Base-by-base conservation (phyloP, 2,888 invertebrate genomes). In the Frankliniella intonsa region DNA sequence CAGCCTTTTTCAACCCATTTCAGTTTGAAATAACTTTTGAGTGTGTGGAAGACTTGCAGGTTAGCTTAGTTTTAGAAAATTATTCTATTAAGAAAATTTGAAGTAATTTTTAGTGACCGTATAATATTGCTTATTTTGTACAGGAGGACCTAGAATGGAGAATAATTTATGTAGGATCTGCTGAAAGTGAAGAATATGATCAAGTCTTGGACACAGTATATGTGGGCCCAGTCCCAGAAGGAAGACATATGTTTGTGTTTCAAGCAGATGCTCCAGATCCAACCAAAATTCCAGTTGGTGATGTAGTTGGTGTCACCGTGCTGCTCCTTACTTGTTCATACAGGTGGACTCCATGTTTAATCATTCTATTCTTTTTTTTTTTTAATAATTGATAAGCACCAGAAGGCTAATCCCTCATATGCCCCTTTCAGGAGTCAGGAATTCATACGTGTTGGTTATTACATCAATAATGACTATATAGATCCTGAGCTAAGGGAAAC, bases 11-110 rank as follows among this genome's bases (percentile, higher is more conserved):
- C 50, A 88, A 89, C 84, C 89, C 89, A 2, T 90, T 91, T 86
- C 89, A 90, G 84, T 90, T 91, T 85, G 90, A 91, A 86, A 90
- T 91, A 83, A 90, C 90, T 3, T 91, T 91, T 86, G 91, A 91
- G 86, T 90, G 90, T 83, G 87, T 89, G 80, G 91, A 91, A 86
- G 88, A 89, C 85, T 86, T 91, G 49, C 69, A 76, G 69, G 69
- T 76, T 12, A 12, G 22, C 25, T 76, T 25, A 9, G 0, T 76
- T 55, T 38, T 14, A 12, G 11, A 19, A 19, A 14, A 2, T 55
- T 55, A 14, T 10, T 14, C 19, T 12, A 55, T 55, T 19, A 55
- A 55, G 19, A 12, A 55, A 55, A 55, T 19, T 38, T 38, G 17
- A 55, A 14, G 7, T 10, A 19, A 55, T 55, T 55, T 10, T 12